Percentiles rank a stretch among this genome's conserved stretches.
phyloP scores from a whole-genome alignment of 30 jellyfish, hydroid and myxozoan species.

The Mastigias papua region DNA sequence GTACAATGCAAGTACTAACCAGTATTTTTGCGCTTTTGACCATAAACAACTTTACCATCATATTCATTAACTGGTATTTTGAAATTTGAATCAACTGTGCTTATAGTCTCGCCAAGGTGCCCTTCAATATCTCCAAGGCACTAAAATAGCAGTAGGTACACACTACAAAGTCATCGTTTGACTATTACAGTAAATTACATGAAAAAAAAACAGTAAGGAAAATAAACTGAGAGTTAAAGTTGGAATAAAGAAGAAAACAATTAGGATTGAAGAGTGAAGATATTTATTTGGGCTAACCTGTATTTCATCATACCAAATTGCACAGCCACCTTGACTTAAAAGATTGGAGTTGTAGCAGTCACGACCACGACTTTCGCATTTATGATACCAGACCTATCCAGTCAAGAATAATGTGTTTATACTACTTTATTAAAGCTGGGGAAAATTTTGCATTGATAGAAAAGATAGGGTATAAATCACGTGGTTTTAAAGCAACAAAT shows the following conservation, averaged over 20 bases:
- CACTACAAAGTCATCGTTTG: too few relatives aligned
- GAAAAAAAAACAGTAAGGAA: too few relatives aligned
- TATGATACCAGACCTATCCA: conserved; percentile 98
- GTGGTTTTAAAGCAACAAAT: too few relatives aligned
- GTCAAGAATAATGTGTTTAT: too few relatives aligned
- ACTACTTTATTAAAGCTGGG: too few relatives aligned
- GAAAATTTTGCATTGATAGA: too few relatives aligned
- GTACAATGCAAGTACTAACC: conserved; percentile 52
- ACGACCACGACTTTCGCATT: conserved; percentile 97
- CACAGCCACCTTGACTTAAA: conserved; percentile 95
- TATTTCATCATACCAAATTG: conserved; percentile 95
- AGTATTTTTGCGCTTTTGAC: conserved; percentile 76
- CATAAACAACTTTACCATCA: conserved; percentile 98
- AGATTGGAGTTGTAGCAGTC: conserved; percentile 90
- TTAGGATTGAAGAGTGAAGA: background rate
- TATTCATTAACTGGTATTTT: conserved; percentile 94
- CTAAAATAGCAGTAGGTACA: conserved; percentile 42
- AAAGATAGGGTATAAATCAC: too few relatives aligned
- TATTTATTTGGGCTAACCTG: conserved; percentile 61
- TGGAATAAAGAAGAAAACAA: background rate
- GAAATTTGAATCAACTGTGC: conserved; percentile 73
- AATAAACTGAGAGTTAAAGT: too few relatives aligned
- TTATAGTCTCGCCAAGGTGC: conserved; percentile 95
- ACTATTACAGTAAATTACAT: too few relatives aligned
- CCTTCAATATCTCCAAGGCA: conserved; percentile 91